Conservation (phyloP, 1,140 invertebrate genomes). For the Drosophila ogumai region DNA sequence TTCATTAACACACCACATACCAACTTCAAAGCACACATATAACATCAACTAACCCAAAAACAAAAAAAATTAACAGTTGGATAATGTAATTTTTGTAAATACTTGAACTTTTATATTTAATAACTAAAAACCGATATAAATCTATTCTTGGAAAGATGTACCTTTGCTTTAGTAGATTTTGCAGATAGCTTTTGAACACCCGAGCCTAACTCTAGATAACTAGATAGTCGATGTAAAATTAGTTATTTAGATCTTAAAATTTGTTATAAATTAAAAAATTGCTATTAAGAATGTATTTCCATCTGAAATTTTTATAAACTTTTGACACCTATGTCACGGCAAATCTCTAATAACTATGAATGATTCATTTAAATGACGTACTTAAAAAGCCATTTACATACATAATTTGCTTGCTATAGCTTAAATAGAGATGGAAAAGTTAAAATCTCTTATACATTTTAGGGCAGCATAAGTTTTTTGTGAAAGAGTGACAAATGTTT, state of each 20-base stretch:
- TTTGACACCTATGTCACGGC: background rate
- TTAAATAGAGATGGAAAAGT: background rate
- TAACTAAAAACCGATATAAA: constrained; percentile 24
- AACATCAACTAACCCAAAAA: constrained; percentile 60
- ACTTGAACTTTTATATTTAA: constrained; percentile 45
- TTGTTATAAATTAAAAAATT: constrained; percentile 3
- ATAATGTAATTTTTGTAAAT: constrained; percentile 73
- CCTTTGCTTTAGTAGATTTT: constrained; percentile 42
- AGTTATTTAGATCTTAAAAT: constrained; percentile 6
- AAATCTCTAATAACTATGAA: background rate
- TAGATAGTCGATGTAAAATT: constrained; percentile 27
- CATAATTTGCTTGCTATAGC: background rate
- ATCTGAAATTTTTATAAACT: constrained; percentile 7
- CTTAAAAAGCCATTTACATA: background rate
- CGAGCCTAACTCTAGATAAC: constrained; percentile 9
- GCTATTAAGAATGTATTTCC: background rate
- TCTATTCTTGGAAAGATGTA: constrained; percentile 26
- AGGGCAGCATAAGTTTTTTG: background rate
- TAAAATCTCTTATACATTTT: background rate
- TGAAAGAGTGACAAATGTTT: background rate
- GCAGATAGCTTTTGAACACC: constrained; percentile 26
- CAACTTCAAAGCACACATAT: constrained; percentile 57
- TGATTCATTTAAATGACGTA: no score
- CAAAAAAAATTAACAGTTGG: constrained; percentile 58
- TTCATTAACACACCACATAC: constrained; percentile 46